phyloP scores from a whole-genome alignment of 1,140 invertebrate species.

The Charaxes varanes region DNA sequence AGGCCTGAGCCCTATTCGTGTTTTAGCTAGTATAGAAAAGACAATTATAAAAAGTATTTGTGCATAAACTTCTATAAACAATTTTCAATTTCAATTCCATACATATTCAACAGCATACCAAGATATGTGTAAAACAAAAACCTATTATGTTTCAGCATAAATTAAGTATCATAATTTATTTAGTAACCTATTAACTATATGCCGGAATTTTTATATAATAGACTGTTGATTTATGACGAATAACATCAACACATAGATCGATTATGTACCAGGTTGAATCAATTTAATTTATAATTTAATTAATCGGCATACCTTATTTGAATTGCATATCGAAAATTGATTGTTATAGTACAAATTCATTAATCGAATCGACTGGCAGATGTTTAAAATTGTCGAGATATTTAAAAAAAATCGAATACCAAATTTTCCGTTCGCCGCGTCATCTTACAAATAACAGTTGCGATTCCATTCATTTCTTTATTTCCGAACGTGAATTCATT shows the following conservation, averaged over 20 bases:
- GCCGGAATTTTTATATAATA: conserved; percentile 8
- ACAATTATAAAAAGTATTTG: too few relatives aligned
- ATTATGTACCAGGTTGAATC: conserved; percentile 1
- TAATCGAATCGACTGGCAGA: conserved; percentile 22
- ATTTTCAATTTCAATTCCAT: too few relatives aligned
- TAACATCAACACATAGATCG: conserved; percentile 4
- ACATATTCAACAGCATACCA: too few relatives aligned
- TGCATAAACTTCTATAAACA: too few relatives aligned
- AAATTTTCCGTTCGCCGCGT: conserved; percentile 26
- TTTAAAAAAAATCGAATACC: conserved; percentile 20
- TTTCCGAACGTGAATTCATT: conserved; percentile 48
- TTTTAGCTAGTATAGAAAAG: too few relatives aligned
- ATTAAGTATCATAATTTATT: background rate
- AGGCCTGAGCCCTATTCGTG: too few relatives aligned
- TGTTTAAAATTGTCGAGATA: conserved; percentile 23
- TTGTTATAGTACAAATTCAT: conserved; percentile 13
- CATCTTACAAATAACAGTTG: conserved; percentile 37
- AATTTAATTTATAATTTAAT: conserved; percentile 15
- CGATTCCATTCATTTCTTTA: conserved; percentile 38
- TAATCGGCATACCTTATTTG: conserved; percentile 16
- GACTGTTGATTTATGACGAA: conserved; percentile 14
- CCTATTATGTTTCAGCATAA: background rate
- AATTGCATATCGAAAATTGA: conserved; percentile 16
- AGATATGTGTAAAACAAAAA: background rate
- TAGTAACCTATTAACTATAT: conserved; percentile 3